These are phyloP conservation scores for Cuculus canorus DNA, from an alignment of 2,797 vertebrate genomes.

Conservation along the genomic window DNA sequence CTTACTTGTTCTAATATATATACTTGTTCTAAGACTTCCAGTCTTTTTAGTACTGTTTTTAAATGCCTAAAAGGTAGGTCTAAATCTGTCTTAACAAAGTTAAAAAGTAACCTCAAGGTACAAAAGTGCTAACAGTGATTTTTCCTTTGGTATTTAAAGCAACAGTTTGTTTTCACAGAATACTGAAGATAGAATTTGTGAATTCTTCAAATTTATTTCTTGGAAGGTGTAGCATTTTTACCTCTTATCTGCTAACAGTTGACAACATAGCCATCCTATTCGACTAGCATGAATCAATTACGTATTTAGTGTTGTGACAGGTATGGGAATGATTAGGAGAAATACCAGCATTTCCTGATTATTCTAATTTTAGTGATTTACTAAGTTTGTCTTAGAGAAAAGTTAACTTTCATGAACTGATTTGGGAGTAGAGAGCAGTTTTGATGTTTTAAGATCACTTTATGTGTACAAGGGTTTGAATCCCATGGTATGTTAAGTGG, in stretches of 20 bases:
- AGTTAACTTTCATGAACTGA: not conserved
- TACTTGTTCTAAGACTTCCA: conserved; percentile 7
- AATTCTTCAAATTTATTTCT: not conserved
- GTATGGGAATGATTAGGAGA: not conserved
- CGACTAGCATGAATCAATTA: not conserved
- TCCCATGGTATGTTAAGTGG: not conserved
- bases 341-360: not conserved
- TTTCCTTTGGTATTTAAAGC: not conserved
- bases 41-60: conserved; percentile 18
- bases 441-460: not conserved
- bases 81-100: conserved; percentile 26
- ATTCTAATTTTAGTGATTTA: not conserved
- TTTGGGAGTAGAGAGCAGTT: not conserved
- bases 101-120: not conserved
- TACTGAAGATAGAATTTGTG: not conserved
- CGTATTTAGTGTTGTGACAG: not conserved
- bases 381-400: not conserved
- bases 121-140: conserved; percentile 4
- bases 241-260: not conserved
- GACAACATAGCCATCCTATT: not conserved
- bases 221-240: conserved; percentile 10
- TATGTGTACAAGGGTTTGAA: not conserved
- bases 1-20: conserved; percentile 23
- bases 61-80: conserved; percentile 64
- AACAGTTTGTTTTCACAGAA: conserved; percentile 37